Base-by-base conservation (phyloP, 2,888 invertebrate genomes). In the Magallana nippona region DNA sequence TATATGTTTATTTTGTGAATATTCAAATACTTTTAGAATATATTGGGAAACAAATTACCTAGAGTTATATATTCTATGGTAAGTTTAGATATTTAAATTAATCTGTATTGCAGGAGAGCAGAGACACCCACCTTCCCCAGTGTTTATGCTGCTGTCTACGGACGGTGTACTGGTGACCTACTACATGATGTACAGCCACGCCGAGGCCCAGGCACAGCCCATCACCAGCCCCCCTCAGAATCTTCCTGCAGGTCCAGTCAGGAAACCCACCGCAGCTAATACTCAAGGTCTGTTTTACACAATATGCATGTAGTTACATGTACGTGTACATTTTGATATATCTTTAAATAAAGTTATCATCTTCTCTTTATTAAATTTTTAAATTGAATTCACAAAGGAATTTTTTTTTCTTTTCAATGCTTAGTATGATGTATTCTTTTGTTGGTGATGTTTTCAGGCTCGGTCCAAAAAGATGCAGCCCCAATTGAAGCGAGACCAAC, bases 131-230 rank as follows among this genome's bases (percentile, higher is more conserved):
- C 96, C 96, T 5, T 97, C 97, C 95, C 98, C 98, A 0, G 95
- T 97, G 85, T 94, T 98, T 2, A 96, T 97, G 83, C 95, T 98
- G 11, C 94, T 98, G 13, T 96, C 97, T 0, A 96, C 97, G 84
- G 96, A 96, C 71, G 98, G 98, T 0, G 95, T 96, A 17, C 95
- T 98, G 44, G 96, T 96, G 0, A 95, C 96, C 10, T 98, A 97
- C 94, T 96, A 97, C 92, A 95, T 97, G 91, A 87, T 90, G 55
- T 91, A 92, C 86, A 82, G 85, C n/a, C 90, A 91, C 84, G 79
- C 80, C 17, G 89, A 88, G 17, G 90, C 90, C 19, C 86, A 84
- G 0, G 56, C 62, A n/a, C 86, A 84, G 0, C 44, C 71, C 0
- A 83, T 92, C 55, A 91, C 89, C 0, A 81, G 55, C 1, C 86